Evolutionary conservation across 2,797 vertebrate species (phyloP).

Genomic region (Gastrophryne carolinensis): DNA sequence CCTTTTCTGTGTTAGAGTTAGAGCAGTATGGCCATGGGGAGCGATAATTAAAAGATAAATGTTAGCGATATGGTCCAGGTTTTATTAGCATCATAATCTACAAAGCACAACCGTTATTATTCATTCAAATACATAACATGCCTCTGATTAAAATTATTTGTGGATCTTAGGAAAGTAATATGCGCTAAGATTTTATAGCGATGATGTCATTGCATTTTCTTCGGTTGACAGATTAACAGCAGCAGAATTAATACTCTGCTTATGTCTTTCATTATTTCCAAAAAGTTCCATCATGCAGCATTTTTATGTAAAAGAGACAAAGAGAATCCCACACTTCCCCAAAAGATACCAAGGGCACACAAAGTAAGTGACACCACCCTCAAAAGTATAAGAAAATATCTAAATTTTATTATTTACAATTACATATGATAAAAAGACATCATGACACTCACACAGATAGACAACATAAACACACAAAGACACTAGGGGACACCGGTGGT

Average conservation of each 20-base stretch:
- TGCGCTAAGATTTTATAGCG: conserved; percentile 1
- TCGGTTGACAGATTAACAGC: not conserved
- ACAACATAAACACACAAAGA: too few relatives aligned
- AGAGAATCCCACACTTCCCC: too few relatives aligned
- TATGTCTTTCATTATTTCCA: too few relatives aligned
- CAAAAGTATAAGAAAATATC: too few relatives aligned
- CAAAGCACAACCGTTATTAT: not conserved
- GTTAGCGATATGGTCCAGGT: not conserved
- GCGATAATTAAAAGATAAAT: conserved; percentile 27
- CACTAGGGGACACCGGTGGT: too few relatives aligned
- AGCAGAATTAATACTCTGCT: not conserved
- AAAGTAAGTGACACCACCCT: too few relatives aligned
- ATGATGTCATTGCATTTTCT: not conserved
- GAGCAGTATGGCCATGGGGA: not conserved
- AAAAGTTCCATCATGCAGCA: too few relatives aligned
- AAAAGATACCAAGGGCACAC: too few relatives aligned
- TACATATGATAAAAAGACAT: too few relatives aligned
- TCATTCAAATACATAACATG: not conserved
- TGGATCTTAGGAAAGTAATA: conserved; percentile 3
- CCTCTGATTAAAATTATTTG: conserved; percentile 5
- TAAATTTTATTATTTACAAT: too few relatives aligned
- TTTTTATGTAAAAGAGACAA: too few relatives aligned
- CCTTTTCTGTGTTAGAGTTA: not conserved
- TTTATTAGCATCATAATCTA: conserved; percentile 3
- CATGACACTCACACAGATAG: too few relatives aligned